Evolutionary conservation across 2,888 invertebrate genomes (phyloP).

Genomic region (Bibio marci): DNA sequence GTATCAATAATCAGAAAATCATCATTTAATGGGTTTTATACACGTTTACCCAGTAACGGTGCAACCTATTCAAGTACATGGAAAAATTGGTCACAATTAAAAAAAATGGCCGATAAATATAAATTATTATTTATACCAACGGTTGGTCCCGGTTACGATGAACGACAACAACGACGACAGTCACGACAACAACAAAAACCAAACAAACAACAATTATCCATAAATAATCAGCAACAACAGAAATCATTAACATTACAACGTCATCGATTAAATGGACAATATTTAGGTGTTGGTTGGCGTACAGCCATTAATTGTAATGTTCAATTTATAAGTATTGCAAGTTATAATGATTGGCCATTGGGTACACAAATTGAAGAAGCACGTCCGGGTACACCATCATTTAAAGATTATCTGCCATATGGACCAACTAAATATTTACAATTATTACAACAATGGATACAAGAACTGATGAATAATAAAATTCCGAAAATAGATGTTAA

Average conservation of each 20-base stretch:
- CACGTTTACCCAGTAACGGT: conserved; percentile 45
- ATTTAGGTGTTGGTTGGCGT: conserved; percentile 45
- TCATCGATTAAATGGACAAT: conserved; percentile 29
- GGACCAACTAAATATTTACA: conserved; percentile 42
- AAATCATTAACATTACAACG: conserved; percentile 24
- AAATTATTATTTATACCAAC: conserved; percentile 46
- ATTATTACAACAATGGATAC: conserved; percentile 41
- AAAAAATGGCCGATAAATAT: conserved; percentile 37
- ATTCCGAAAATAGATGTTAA: conserved; percentile 6
- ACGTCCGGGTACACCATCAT: conserved; percentile 21
- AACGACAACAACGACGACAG: conserved; percentile 34
- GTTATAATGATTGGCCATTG: conserved; percentile 61
- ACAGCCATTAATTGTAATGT: conserved; percentile 38
- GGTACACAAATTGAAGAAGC: conserved; percentile 58
- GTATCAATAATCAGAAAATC: conserved; percentile 33
- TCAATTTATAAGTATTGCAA: conserved; percentile 43
- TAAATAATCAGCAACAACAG: conserved; percentile 20
- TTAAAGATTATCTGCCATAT: conserved; percentile 40
- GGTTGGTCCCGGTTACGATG: conserved; percentile 52
- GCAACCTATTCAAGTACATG: conserved; percentile 45
- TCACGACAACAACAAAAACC: conserved; percentile 21
- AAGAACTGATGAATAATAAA: conserved; percentile 27
- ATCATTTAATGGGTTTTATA: conserved; percentile 43
- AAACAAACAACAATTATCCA: too few relatives aligned
- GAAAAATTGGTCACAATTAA: conserved; percentile 38